Evolutionary conservation across 2,888 invertebrate species (phyloP).

Genomic region (Agriopis aurantiaria): DNA sequence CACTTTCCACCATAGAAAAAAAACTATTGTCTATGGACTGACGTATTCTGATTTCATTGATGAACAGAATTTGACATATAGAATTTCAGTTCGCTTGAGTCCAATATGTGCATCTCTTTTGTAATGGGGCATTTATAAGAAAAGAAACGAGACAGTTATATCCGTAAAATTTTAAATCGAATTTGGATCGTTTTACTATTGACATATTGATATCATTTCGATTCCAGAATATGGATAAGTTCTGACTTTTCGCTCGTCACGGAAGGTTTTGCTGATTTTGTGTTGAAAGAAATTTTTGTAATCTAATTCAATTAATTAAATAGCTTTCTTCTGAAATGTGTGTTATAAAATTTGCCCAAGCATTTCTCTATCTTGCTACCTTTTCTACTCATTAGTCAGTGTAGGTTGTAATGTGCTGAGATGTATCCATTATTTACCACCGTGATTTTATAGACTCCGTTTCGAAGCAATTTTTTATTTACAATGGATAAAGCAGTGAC

Average conservation of each 20-base stretch:
- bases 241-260: constrained; percentile 84
- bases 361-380: constrained; percentile 51
- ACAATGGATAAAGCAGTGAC: constrained; percentile 81
- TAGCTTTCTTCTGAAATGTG: constrained; percentile 71
- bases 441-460: constrained; percentile 64
- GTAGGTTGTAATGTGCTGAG: constrained; percentile 58
- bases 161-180: background rate
- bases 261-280: constrained; percentile 66
- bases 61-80: background rate
- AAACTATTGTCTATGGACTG: background rate
- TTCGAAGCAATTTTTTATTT: constrained; percentile 63
- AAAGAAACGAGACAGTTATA: background rate
- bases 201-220: background rate
- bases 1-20: background rate
- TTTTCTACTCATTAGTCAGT: constrained; percentile 51
- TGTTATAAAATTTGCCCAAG: constrained; percentile 54
- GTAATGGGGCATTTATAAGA: no score
- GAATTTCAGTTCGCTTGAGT: background rate
- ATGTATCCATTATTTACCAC: constrained; percentile 50
- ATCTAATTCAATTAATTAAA: constrained; percentile 74
- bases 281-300: constrained; percentile 81
- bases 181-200: background rate
- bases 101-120: background rate
- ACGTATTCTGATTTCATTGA: background rate
- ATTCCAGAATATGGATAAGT: constrained; percentile 41